Base-by-base conservation (phyloP, 2,888 invertebrate species). In the Apamea sordens region DNA sequence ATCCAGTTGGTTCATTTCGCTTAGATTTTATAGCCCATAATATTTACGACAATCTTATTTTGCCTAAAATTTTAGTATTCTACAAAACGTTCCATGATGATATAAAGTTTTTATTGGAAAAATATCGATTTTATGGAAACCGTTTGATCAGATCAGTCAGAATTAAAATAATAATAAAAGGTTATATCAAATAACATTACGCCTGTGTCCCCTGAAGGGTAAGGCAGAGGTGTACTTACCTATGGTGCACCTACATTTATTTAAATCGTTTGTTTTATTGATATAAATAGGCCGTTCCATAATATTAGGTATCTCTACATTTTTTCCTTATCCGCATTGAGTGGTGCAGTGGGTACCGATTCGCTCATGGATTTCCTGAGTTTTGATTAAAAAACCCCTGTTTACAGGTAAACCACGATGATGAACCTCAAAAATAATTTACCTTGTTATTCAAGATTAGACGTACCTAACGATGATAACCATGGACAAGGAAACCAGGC, bases 21-120 rank as follows among this genome's bases (percentile, higher is more conserved):
- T 79, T 79, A 18, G 56, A 65, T 86, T 86, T 86, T 79, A 87
- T 83, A 18, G 73, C 69, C 64, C 28, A 89, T 86, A 82, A 85
- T 24, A 68, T 89, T 86, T 83, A 89, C 63, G 84, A 79, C 53
- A 41, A 64, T 70, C 13, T 80, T 75, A 84, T 77, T 89, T 79
- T 81, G 61, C 28, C 63, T 76, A 64, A 78, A 36, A 84, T 76
- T 59, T 77, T 84, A 53, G 36, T 72, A 72, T 67, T 69, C 11
- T 65, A 74, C 65, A 73, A 77, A 78, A 36, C 10, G 13, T 36
- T 77, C 75, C 79, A 77, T 73, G 75, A 59, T 63, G 32, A 28
- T 56, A 77, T 88, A 63, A 84, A 79, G 18, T 18, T 59, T 68
- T 81, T 82, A 86, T 85, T 76, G 63, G 32, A 71, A 71, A 72